phyloP scores from a whole-genome alignment of 1,140 invertebrate genomes.

The Drosophila rhopaloa region DNA sequence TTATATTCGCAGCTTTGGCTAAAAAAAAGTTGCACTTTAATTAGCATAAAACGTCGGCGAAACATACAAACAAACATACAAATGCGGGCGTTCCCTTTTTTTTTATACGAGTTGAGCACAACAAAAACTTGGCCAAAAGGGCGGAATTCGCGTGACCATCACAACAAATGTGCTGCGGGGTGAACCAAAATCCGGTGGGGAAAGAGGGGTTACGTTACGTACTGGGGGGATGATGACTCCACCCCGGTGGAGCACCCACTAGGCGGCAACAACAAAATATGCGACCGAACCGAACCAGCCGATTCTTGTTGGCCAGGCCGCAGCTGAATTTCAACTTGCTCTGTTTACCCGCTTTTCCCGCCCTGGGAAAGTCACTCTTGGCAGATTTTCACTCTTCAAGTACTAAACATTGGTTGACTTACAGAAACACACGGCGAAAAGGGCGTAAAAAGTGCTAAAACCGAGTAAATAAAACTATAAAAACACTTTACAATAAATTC shows the following conservation, averaged over 20 bases:
- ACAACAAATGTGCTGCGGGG: neutral
- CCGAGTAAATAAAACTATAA: slow-evolving; percentile 67
- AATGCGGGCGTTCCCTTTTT: slow-evolving; percentile 33
- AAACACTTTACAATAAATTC: slow-evolving; percentile 64
- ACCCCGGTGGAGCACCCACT: slow-evolving; percentile 57
- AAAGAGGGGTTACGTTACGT: too few species aligned
- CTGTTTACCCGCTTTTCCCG: slow-evolving; percentile 33
- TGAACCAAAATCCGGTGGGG: slow-evolving; percentile 1
- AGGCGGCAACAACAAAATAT: slow-evolving; percentile 40
- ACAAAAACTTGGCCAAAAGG: slow-evolving; percentile 48
- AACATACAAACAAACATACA: slow-evolving; percentile 32
- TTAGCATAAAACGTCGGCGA: slow-evolving; percentile 70
- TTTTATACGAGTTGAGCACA: slow-evolving; percentile 3
- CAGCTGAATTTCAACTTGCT: slow-evolving; percentile 67
- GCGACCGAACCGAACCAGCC: neutral
- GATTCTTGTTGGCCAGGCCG: slow-evolving; percentile 24
- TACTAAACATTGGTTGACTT: slow-evolving; percentile 65
- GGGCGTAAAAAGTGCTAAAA: slow-evolving; percentile 64
- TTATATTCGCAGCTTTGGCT: slow-evolving; percentile 57
- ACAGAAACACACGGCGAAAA: slow-evolving; percentile 60
- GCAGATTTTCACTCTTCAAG: neutral
- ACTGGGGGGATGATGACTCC: slow-evolving; percentile 25
- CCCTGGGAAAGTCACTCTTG: neutral
- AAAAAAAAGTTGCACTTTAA: slow-evolving; percentile 75
- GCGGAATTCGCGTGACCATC: slow-evolving; percentile 73